phyloP scores from a whole-genome alignment of 2,888 invertebrate species.

The Drosophila buzzatii region DNA sequence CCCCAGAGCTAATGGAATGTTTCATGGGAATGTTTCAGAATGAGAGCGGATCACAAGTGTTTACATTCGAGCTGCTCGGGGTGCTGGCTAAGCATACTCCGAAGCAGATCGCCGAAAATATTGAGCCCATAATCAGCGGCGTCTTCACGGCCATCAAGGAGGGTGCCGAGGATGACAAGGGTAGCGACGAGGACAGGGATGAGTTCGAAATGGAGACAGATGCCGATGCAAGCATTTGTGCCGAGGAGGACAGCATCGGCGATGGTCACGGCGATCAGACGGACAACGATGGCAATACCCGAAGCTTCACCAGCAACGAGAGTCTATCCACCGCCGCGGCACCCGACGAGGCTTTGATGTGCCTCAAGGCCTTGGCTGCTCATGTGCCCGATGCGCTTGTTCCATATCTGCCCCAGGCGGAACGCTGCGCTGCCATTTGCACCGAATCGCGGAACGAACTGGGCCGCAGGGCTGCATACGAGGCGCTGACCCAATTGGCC shows the following conservation, averaged over 20 bases:
- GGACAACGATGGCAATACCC: background rate
- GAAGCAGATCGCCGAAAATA: background rate
- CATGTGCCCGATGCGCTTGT: background rate
- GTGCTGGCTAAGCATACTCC: background rate
- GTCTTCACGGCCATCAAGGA: background rate
- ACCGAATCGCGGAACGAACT: background rate
- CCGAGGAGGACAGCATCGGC: slow-evolving; percentile 12
- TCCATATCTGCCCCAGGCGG: background rate
- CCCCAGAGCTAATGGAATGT: background rate
- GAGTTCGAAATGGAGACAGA: background rate
- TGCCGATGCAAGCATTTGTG: background rate
- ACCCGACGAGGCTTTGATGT: slow-evolving; percentile 5
- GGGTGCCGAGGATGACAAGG: background rate
- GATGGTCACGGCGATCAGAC: slow-evolving; percentile 12
- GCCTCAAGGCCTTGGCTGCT: background rate
- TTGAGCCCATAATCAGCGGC: background rate
- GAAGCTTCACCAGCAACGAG: background rate
- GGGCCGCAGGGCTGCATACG: slow-evolving; percentile 1
- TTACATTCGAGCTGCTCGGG: slow-evolving; percentile 1
- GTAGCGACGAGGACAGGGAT: background rate
- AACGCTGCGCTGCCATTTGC: background rate
- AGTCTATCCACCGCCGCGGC: background rate
- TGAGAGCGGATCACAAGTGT: background rate
- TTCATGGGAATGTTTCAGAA: background rate
- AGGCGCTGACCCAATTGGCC: slow-evolving; percentile 3